Conservation (phyloP, 2,113 vertebrate genomes). For the Recurvirostra avosetta region DNA sequence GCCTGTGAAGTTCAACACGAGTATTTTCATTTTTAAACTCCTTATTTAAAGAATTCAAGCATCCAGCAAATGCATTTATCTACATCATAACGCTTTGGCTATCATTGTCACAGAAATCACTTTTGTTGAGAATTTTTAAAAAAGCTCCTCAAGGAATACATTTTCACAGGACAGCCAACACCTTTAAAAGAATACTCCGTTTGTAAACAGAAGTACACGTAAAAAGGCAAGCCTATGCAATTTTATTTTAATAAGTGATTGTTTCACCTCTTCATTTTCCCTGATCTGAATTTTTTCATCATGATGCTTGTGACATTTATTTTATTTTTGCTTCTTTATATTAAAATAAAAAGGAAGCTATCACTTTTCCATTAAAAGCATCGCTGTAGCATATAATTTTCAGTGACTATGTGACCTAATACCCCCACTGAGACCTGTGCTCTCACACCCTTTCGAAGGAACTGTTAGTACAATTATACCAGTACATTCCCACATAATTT, state of each 20-base stretch:
- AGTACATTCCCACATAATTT: not conserved
- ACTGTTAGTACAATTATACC: not conserved
- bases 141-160: not conserved
- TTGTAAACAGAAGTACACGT: not conserved
- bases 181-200: not conserved
- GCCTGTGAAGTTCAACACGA: not conserved
- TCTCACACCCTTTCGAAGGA: not conserved
- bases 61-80: not conserved
- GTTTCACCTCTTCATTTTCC: not conserved
- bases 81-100: not conserved
- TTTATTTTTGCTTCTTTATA: not conserved
- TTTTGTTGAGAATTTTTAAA: not conserved
- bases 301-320: not conserved
- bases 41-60: not conserved
- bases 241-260: not conserved
- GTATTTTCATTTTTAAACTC: not conserved
- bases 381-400: not conserved
- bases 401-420: not conserved
- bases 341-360: not conserved
- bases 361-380: not conserved
- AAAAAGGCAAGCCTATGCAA: not conserved
- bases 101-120: fast-evolving
- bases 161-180: not conserved
- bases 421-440: not conserved
- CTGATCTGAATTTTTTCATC: not conserved